phyloP scores from a whole-genome alignment of 2,888 invertebrate genomes.

The Melieria omissa region DNA sequence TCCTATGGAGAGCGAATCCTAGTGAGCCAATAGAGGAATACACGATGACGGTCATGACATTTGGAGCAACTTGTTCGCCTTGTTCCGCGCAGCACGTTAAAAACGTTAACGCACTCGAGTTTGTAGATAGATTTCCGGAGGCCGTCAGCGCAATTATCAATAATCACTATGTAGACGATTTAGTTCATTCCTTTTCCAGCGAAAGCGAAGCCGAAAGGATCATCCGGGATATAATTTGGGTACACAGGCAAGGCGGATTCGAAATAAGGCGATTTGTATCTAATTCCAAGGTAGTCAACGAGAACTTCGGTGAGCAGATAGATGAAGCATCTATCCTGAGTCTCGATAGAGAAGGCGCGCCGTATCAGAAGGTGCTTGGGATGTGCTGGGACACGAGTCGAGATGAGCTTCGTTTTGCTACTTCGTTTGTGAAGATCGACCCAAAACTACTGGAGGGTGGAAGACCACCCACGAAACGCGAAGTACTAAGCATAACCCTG shows the following conservation, averaged over 20 bases:
- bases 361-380: slow-evolving; percentile 41
- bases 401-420: slow-evolving; percentile 36
- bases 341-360: slow-evolving; percentile 11
- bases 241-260: slow-evolving; percentile 28
- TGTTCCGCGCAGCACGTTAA: slow-evolving; percentile 43
- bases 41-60: slow-evolving; percentile 46
- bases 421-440: slow-evolving; percentile 27
- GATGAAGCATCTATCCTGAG: slow-evolving; percentile 5
- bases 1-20: slow-evolving; percentile 47
- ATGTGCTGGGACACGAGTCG: slow-evolving; percentile 43
- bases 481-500: slow-evolving; percentile 46
- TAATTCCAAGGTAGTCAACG: slow-evolving; percentile 24
- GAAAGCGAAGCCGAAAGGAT: slow-evolving; percentile 25
- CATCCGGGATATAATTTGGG: slow-evolving; percentile 17
- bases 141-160: slow-evolving; percentile 33
- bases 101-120: slow-evolving; percentile 31
- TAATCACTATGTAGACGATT: slow-evolving; percentile 39
- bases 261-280: slow-evolving; percentile 27
- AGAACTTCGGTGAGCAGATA: background rate
- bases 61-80: slow-evolving; percentile 45
- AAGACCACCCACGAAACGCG: slow-evolving; percentile 45
- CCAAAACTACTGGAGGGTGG: slow-evolving; percentile 10
- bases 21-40: slow-evolving; percentile 22
- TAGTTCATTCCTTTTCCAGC: slow-evolving; percentile 24
- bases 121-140: slow-evolving; percentile 19